Conservation (phyloP, 2,797 vertebrate species). For the Orestias chungarensis region DNA sequence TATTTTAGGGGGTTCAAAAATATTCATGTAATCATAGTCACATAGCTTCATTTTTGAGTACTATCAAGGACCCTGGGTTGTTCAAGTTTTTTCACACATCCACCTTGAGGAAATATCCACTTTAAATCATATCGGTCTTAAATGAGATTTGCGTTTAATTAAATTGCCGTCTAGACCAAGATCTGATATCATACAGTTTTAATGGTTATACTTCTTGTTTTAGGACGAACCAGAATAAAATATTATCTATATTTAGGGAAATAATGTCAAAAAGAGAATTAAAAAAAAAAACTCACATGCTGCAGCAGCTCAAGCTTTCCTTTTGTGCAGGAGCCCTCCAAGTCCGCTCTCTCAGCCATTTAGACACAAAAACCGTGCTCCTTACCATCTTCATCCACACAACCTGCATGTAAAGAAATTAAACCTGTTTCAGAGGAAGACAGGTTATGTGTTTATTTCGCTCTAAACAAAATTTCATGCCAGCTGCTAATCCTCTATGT, state of each 20-base stretch:
- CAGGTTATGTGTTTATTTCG: neutral
- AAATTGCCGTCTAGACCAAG: neutral
- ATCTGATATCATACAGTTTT: neutral
- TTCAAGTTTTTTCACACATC: neutral
- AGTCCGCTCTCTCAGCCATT: constrained; percentile 54
- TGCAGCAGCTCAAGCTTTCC: constrained; percentile 34
- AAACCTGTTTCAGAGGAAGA: constrained; percentile 20
- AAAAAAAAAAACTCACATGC: constrained; percentile 29
- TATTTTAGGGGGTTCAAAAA: neutral
- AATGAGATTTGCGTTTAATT: neutral
- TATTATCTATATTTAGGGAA: neutral
- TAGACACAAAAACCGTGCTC: constrained; percentile 27
- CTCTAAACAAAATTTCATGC: neutral
- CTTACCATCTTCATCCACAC: constrained; percentile 52
- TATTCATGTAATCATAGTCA: neutral
- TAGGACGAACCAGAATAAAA: neutral
- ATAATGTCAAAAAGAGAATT: neutral
- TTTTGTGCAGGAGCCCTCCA: constrained; percentile 37
- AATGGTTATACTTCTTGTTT: neutral
- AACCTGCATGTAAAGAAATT: constrained; percentile 40
- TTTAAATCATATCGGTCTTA: neutral
- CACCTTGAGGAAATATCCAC: neutral
- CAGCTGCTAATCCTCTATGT: neutral
- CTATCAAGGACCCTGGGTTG: no score
- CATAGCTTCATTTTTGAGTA: no score